Evolutionary conservation across 2,888 invertebrate species (phyloP).

Genomic region (Agapostemon virescens): DNA sequence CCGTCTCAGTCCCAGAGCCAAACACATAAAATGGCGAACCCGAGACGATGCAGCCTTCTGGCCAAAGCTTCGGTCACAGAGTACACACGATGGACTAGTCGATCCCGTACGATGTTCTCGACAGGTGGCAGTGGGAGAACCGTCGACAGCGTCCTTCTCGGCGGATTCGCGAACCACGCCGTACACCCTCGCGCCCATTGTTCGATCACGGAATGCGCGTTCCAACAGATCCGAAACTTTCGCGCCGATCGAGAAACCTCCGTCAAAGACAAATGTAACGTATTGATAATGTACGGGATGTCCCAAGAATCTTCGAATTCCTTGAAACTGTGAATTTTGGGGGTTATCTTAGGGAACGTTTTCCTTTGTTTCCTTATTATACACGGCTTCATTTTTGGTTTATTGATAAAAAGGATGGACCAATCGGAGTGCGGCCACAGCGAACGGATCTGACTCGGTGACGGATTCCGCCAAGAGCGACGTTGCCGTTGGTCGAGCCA

Average conservation of each 20-base stretch:
- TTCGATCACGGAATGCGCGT: slow-evolving; percentile 1
- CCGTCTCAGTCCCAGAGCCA: slow-evolving; percentile 76
- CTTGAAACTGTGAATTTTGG: too few species aligned
- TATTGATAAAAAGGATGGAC: too few species aligned
- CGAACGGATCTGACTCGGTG: too few species aligned
- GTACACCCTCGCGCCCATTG: not conserved
- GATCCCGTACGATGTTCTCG: slow-evolving; percentile 18
- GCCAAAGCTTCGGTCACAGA: slow-evolving; percentile 63
- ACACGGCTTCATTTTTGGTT: too few species aligned
- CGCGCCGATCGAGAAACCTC: not conserved
- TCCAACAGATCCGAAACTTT: not conserved
- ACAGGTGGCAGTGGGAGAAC: slow-evolving; percentile 38
- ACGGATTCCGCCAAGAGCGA: too few species aligned
- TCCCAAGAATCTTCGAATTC: too few species aligned
- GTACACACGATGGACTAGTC: slow-evolving; percentile 51
- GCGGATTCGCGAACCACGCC: not conserved
- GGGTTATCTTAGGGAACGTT: too few species aligned
- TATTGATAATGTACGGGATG: too few species aligned
- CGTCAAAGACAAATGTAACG: too few species aligned
- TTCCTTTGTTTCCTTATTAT: too few species aligned
- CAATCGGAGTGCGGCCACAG: too few species aligned
- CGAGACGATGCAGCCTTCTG: slow-evolving; percentile 71
- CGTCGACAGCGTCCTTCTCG: not conserved
- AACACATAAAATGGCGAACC: slow-evolving; percentile 79
- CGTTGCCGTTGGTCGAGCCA: too few species aligned